Conservation (phyloP, 2,797 vertebrate genomes). For the Poecilia gillii region DNA sequence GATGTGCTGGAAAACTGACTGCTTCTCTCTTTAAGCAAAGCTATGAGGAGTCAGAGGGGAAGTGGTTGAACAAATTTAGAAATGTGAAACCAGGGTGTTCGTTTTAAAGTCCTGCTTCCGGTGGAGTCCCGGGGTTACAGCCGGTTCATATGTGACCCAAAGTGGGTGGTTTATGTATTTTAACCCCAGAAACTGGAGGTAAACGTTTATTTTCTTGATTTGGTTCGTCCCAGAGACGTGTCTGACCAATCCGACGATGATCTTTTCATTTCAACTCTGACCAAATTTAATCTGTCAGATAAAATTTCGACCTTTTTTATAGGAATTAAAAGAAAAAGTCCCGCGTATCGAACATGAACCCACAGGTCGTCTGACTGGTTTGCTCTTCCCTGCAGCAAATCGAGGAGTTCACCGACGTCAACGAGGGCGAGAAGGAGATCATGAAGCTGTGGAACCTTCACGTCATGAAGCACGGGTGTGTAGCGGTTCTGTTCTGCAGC, state of each 20-base stretch:
- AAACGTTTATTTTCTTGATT: not conserved
- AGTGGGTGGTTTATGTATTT: not conserved
- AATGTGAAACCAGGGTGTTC: not conserved
- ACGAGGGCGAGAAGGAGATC: slow-evolving; percentile 98
- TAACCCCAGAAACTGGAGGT: not conserved
- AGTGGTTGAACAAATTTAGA: not conserved
- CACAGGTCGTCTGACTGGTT: not conserved
- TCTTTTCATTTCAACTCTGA: not conserved
- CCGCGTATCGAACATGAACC: not conserved
- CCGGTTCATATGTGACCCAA: not conserved
- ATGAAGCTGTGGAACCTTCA: slow-evolving; percentile 99
- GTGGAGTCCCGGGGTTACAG: slow-evolving; percentile 17
- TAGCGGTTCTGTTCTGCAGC: not conserved
- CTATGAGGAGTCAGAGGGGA: not conserved
- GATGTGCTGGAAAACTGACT: not conserved
- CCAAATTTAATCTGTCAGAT: not conserved
- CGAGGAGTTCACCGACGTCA: slow-evolving; percentile 97
- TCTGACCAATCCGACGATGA: not conserved
- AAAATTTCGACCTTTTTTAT: not conserved
- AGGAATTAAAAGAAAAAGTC: not conserved
- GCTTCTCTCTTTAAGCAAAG: not conserved
- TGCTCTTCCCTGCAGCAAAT: slow-evolving; percentile 87
- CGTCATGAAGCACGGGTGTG: slow-evolving; percentile 96
- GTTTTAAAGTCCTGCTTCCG: not conserved
- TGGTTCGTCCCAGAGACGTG: not conserved